Conservation (phyloP, 2,797 vertebrate genomes). For the Lagorchestes hirsutus region DNA sequence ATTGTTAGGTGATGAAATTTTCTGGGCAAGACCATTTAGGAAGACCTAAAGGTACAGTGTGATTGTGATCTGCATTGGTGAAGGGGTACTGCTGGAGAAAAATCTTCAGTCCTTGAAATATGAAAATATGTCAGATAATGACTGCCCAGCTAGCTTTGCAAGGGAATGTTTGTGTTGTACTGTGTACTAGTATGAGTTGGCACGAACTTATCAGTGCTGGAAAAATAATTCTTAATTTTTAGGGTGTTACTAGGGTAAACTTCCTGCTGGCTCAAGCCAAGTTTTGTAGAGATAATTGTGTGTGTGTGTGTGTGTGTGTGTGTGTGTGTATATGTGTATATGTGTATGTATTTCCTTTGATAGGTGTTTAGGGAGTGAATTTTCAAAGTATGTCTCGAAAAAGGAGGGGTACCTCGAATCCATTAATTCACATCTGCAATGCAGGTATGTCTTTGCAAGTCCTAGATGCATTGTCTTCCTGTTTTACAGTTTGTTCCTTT, state of each 20-base stretch:
- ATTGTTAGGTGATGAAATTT: too few relatives aligned
- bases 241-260: conserved; percentile 78
- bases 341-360: conserved; percentile 51
- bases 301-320: conserved; percentile 38
- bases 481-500: background rate
- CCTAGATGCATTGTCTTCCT: background rate
- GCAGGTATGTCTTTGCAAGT: conserved; percentile 38
- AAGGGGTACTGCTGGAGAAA: background rate
- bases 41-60: background rate
- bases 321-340: conserved; percentile 58
- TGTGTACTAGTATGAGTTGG: conserved; percentile 61
- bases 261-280: conserved; percentile 71
- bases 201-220: conserved; percentile 45
- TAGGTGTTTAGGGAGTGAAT: conserved; percentile 70
- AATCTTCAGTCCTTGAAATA: background rate
- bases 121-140: background rate
- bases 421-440: conserved; percentile 69
- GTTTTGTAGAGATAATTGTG: conserved; percentile 70
- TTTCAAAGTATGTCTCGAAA: conserved; percentile 67
- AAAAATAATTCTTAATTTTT: conserved; percentile 71
- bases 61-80: background rate
- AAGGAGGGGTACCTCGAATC: conserved; percentile 29
- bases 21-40: too few relatives aligned
- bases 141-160: background rate
- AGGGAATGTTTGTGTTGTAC: conserved; percentile 52